Evolutionary conservation across 2,888 invertebrate genomes (phyloP), one percentile per base, ranked within the genome.

Genomic region (Phyllotreta cruciferae): DNA sequence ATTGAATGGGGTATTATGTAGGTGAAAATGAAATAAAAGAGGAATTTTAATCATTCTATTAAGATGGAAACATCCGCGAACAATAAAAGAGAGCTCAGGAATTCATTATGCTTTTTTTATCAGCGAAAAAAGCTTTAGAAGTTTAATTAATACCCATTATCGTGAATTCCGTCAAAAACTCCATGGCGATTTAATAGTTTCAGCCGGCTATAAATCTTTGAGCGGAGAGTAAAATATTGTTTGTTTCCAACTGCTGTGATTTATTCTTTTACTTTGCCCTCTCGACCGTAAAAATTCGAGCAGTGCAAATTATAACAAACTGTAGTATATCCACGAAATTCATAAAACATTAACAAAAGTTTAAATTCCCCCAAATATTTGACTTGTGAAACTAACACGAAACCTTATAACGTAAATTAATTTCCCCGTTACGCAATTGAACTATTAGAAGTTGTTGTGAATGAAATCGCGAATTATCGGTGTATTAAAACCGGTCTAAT

Each of bases 121-220:
- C 24, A n/a, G 1, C 14, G 6, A 13, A 38, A 53, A 53, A 38
- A 38, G 53, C 35, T 49, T 38, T 14, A 14, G 39, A 11, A 53
- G 11, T 39, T 39, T 53, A 53, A 53, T 53, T 53, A 53, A 38
- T 37, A 53, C 38, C 39, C 38, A 53, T 53, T 53, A 53, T 53
- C 53, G 6, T 8, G 24, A 38, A 8, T 53, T 53, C 14, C 53
- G 14, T 53, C 38, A 53, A 39, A 53, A 53, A 38, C 39, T 53
- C 39, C 53, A 53, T 13, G 53, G 53, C 11, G 13, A 53, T 53
- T 8, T 53, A 53, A 52, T 53, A 53, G 53, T 53, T 53, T 39
- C 53, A 11, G 9, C 39, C 39, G 4, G 53, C 39, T 9, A 39
- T 53, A 53, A 53, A 53, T 53, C 53, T 11, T 38, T 11, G 13